These are phyloP conservation scores for Actias luna DNA, from an alignment of 2,888 invertebrate genomes.

Conservation along the genomic window DNA sequence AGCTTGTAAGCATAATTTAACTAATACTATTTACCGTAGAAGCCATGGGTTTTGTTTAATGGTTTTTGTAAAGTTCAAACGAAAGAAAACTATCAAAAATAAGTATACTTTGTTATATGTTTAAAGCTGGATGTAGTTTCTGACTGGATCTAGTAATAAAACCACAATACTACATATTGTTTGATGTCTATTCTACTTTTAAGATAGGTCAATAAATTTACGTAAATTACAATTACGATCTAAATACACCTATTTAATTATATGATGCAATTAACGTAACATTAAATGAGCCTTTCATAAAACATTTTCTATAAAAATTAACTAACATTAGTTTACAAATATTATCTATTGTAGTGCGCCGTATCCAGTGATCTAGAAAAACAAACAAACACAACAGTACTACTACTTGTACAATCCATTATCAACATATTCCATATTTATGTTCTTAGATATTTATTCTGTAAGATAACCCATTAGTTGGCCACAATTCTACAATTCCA, in stretches of 20 bases:
- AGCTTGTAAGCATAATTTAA: neutral
- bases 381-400: neutral
- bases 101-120: neutral
- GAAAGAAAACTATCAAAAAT: neutral
- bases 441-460: constrained; percentile 8
- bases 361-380: neutral
- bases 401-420: neutral
- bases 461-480: constrained; percentile 10
- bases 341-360: neutral
- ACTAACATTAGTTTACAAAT: neutral
- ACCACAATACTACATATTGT: no score
- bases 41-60: neutral
- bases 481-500: constrained; percentile 10
- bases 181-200: no score
- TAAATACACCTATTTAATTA: neutral
- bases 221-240: no score
- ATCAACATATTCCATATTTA: neutral
- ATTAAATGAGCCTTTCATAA: neutral
- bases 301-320: neutral
- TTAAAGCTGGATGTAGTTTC: neutral
- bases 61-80: neutral
- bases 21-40: neutral
- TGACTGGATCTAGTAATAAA: no score
- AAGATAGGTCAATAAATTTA: no score
- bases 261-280: neutral